These are phyloP conservation scores for Idaea straminata DNA, from an alignment of 2,888 invertebrate genomes.

Conservation along the genomic window DNA sequence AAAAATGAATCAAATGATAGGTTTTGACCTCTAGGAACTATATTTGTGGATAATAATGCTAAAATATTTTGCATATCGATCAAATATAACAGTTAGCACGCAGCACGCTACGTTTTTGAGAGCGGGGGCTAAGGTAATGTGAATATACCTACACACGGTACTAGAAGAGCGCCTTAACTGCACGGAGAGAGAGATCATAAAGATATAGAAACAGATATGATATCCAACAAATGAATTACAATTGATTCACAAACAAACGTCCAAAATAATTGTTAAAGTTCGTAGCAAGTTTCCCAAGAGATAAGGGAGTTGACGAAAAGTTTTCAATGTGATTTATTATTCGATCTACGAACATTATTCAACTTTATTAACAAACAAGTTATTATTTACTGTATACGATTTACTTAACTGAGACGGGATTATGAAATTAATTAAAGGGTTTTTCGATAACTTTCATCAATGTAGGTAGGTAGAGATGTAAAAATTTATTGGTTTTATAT, in stretches of 20 bases:
- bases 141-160: too few species aligned
- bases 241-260: background rate
- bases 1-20: too few species aligned
- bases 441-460: background rate
- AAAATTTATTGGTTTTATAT: too few species aligned
- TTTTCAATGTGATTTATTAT: constrained; percentile 13
- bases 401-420: background rate
- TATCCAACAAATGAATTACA: background rate
- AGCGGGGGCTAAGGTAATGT: too few species aligned
- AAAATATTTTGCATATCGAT: too few species aligned
- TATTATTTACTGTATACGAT: constrained; percentile 4
- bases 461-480: background rate
- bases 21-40: too few species aligned
- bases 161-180: too few species aligned
- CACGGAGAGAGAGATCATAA: too few species aligned
- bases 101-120: too few species aligned
- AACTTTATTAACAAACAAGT: background rate
- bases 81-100: too few species aligned
- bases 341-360: background rate
- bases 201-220: too few species aligned
- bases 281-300: background rate
- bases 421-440: background rate
- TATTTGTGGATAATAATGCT: too few species aligned
- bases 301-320: constrained; percentile 6
- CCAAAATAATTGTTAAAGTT: background rate